Percentiles rank a stretch among this genome's conserved stretches.
phyloP scores from a whole-genome alignment of 2,797 vertebrate genomes.

The Coracias cyanogaster region DNA sequence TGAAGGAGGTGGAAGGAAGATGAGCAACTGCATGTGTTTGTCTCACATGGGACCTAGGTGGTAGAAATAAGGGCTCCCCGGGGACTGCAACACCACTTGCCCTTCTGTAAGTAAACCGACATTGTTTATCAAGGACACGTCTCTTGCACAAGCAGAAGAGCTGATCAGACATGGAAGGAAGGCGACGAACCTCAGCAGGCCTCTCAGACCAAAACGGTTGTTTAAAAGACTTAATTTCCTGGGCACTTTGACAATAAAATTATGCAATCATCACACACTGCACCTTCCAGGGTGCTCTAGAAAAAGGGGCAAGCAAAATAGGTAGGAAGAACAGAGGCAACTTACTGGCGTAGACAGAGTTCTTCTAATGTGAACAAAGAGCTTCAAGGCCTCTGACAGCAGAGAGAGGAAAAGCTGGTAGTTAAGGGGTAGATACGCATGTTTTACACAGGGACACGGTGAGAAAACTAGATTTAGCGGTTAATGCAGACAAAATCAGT shows the following conservation, averaged over 20 bases:
- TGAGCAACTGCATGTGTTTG: fast-evolving
- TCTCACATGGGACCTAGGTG: background rate
- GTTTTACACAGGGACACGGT: background rate
- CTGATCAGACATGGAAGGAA: background rate
- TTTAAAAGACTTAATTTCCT: background rate
- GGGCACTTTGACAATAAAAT: background rate
- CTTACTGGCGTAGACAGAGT: background rate
- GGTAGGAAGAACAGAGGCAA: background rate
- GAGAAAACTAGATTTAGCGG: background rate
- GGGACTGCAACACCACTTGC: background rate
- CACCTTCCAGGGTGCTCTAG: background rate
- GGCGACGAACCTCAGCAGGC: background rate
- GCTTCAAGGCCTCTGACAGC: background rate
- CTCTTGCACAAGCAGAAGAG: background rate
- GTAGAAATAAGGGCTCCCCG: background rate
- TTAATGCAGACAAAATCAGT: background rate
- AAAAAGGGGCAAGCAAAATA: background rate
- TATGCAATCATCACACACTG: background rate
- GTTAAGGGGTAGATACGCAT: background rate
- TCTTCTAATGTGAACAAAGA: background rate
- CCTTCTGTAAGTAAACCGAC: background rate
- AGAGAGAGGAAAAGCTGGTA: background rate
- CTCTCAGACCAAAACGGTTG: background rate
- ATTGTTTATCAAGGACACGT: background rate
- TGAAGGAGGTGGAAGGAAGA: background rate